These are phyloP conservation scores for Fopius arisanus DNA, from an alignment of 1,140 invertebrate genomes.

Conservation along the genomic window DNA sequence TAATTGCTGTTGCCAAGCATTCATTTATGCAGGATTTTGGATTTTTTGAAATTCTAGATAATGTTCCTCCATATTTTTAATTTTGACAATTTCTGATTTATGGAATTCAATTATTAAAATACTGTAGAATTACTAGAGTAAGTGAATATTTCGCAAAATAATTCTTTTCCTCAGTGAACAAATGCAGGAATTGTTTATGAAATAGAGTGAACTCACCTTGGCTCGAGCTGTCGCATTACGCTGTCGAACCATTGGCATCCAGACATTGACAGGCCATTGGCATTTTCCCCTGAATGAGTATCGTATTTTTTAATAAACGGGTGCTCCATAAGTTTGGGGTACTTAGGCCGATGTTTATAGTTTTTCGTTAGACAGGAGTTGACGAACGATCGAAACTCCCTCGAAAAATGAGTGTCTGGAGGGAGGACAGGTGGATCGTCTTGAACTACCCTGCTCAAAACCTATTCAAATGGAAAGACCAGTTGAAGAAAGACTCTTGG, in stretches of 20 bases:
- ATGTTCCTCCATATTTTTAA: too few species aligned
- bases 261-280: conserved; percentile 47
- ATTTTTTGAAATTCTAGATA: too few species aligned
- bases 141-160: too few species aligned
- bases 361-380: conserved; percentile 90
- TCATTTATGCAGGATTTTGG: too few species aligned
- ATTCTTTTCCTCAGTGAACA: too few species aligned
- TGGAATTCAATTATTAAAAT: too few species aligned
- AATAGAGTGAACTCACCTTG: conserved; percentile 49
- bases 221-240: conserved; percentile 59
- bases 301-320: conserved; percentile 88
- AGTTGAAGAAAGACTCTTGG: not conserved
- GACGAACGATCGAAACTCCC: conserved; percentile 59
- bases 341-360: conserved; percentile 92
- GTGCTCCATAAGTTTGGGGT: conserved; percentile 88
- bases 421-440: conserved; percentile 88
- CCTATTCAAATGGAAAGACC: conserved; percentile 66
- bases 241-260: conserved; percentile 59
- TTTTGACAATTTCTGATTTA: too few species aligned
- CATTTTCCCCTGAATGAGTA: conserved; percentile 46
- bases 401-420: conserved; percentile 73
- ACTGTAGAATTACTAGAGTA: too few species aligned
- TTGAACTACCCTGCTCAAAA: conserved; percentile 82
- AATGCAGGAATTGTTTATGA: not conserved
- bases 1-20: too few species aligned